Conservation (phyloP, 2,113 vertebrate genomes). For the Hippocampus barbouri region DNA sequence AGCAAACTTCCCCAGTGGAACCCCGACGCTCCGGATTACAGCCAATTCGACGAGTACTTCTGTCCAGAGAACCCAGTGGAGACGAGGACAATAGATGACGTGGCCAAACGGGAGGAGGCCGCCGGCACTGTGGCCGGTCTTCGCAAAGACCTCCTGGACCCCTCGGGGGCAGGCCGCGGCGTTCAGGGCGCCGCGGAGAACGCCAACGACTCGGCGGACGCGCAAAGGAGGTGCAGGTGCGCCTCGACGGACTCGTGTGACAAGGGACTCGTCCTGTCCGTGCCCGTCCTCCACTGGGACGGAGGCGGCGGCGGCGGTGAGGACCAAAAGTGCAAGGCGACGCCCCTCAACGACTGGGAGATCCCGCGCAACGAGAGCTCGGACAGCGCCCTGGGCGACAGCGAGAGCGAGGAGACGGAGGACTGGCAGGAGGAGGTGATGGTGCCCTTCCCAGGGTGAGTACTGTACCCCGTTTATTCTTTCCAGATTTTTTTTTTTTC, state of each 20-base stretch:
- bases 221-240: slow-evolving; percentile 53
- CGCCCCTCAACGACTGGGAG: slow-evolving; percentile 85
- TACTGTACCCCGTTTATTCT: not conserved
- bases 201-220: slow-evolving; percentile 9
- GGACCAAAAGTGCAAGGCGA: slow-evolving; percentile 74
- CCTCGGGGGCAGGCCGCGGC: slow-evolving; percentile 13
- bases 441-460: slow-evolving; percentile 92
- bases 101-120: slow-evolving; percentile 54
- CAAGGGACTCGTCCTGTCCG: slow-evolving; percentile 77
- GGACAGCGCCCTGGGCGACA: slow-evolving; percentile 96
- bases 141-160: slow-evolving; percentile 36
- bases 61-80: slow-evolving; percentile 79
- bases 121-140: slow-evolving; percentile 11
- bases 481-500: too few relatives aligned
- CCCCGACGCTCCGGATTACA: slow-evolving; percentile 71
- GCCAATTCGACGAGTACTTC: slow-evolving; percentile 86
- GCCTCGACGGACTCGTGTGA: slow-evolving; percentile 52
- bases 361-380: slow-evolving; percentile 99
- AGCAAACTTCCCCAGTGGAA: slow-evolving; percentile 78
- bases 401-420: slow-evolving; percentile 90
- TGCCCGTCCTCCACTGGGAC: slow-evolving; percentile 76
- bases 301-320: slow-evolving; percentile 74
- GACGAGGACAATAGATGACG: slow-evolving; percentile 82
- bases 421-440: slow-evolving; percentile 95
- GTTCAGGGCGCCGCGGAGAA: slow-evolving; percentile 19